phyloP scores from a whole-genome alignment of 1,140 invertebrate species.

The Lucilia cuprina region DNA sequence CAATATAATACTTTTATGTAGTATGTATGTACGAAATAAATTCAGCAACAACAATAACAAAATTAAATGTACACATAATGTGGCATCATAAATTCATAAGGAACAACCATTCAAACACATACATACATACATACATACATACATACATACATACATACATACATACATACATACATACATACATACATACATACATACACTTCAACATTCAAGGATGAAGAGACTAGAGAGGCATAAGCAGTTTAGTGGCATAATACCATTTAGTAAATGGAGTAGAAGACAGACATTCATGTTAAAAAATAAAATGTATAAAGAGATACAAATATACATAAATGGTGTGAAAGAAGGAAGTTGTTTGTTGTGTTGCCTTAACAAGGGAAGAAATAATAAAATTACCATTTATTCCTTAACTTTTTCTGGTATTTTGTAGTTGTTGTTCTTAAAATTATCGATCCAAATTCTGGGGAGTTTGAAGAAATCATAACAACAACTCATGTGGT shows the following conservation, averaged over 20 bases:
- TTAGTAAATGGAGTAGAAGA: conserved; percentile 11
- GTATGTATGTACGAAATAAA: background rate
- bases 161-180: too few species aligned
- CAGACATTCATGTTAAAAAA: background rate
- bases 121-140: too few species aligned
- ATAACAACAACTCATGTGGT: conserved; percentile 12
- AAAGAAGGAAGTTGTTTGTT: conserved; percentile 18
- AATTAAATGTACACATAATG: background rate
- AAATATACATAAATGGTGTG: background rate
- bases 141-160: too few species aligned
- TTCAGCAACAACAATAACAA: background rate
- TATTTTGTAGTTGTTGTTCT: too few species aligned
- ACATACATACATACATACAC: too few species aligned
- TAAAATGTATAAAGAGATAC: background rate
- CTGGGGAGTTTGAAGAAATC: background rate
- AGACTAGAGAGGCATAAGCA: background rate
- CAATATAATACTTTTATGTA: background rate
- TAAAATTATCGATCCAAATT: background rate
- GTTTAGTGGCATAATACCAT: background rate
- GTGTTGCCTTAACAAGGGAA: background rate
- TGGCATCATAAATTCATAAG: background rate
- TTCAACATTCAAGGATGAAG: background rate
- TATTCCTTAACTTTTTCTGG: background rate
- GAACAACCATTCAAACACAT: background rate
- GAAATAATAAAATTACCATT: background rate